Conservation (phyloP, 2,797 vertebrate species). For the Cottoperca gobio region DNA sequence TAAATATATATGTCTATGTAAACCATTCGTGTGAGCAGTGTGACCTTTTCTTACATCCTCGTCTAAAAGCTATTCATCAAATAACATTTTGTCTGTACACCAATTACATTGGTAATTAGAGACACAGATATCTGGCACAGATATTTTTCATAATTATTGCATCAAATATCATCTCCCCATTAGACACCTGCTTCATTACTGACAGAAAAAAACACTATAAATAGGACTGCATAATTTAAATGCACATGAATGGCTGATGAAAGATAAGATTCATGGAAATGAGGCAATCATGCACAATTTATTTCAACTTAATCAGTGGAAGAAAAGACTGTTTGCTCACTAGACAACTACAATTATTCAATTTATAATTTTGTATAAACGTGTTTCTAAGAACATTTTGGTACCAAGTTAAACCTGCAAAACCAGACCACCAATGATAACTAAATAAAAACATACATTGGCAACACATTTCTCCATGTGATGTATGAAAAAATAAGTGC, state of each 20-base stretch:
- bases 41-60: conserved; percentile 30
- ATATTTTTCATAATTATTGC: conserved; percentile 55
- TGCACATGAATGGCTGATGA: conserved; percentile 12
- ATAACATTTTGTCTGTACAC: conserved; percentile 32
- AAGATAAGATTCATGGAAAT: conserved; percentile 18
- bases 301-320: background rate
- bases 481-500: background rate
- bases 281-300: background rate
- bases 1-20: conserved; percentile 3
- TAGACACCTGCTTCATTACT: conserved; percentile 52
- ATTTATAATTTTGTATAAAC: background rate
- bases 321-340: background rate
- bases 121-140: conserved; percentile 44
- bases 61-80: conserved; percentile 35
- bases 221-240: background rate
- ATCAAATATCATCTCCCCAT: conserved; percentile 55
- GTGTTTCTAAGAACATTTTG: background rate
- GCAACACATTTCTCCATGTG: background rate
- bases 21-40: conserved; percentile 11
- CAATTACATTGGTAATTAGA: conserved; percentile 60
- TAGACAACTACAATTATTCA: background rate
- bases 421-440: background rate
- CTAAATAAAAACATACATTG: background rate
- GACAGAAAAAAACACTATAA: conserved; percentile 7
- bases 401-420: background rate